Base-by-base conservation (phyloP, 2,113 vertebrate species). In the Chamaetylas fuelleborni region DNA sequence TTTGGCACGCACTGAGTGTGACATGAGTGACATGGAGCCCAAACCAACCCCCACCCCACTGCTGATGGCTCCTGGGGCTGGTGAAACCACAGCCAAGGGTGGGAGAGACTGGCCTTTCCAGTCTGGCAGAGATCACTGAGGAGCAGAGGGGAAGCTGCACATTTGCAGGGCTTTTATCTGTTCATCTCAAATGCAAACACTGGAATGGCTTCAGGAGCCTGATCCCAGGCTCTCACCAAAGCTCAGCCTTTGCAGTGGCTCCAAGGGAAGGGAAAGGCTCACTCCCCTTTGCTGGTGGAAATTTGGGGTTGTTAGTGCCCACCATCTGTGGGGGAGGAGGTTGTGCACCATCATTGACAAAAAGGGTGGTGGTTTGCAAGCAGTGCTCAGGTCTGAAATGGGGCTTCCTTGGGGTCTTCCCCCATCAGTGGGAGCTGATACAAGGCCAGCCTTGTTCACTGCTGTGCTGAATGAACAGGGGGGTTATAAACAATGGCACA, bases 401-500 rank as follows among this genome's bases (percentile, higher is more conserved):
- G 34, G 51, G 23, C 48, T 81, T 40, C 70, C 72, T 24, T 1
- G 2, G 40, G 38, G 23, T 45, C 22, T n/a, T 58, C 13, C 11
- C 11, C 58, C 4, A 0, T 51, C 42, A 7, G 8, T 5, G 5
- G 38, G 14, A 56, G 48, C 51, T 8, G n/a, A 12, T 19, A 3
- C 38, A 31, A 17, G 36, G 19, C n/a, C 4, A 0, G 8, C 7
- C n/a, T 33, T 51, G 50, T 28, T 33, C 19, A 4, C 20, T 51
- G 69, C 56, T 43, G 38, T 28, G 51, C 62, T 76, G 86, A 20
- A 5, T 24, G 31, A 60, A 12, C 36, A 14, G 28, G 16, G 36
- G 10, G 28, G 8, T 57, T 33, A 14, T 8, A 48, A 50, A 29
- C 22, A 31, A 20, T 20, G 24, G 7, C 2, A 1, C 0, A 0